Base-by-base conservation (phyloP, 64 coral and sea anemone species). In the Actinia equina region DNA sequence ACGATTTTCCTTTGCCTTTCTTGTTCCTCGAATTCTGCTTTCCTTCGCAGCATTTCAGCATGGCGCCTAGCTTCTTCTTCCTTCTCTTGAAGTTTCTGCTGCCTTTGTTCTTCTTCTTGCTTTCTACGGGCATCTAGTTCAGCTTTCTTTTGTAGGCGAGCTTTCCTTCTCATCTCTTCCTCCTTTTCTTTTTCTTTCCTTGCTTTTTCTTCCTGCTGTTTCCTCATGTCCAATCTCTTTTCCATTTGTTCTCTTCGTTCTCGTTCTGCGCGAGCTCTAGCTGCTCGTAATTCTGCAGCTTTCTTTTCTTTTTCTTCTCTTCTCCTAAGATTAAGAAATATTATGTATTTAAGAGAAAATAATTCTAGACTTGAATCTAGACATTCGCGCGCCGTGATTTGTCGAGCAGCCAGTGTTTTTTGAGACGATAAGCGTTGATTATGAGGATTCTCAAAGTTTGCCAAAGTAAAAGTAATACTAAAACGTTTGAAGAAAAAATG, bases 21-120 rank as follows among this genome's bases (percentile, higher is more conserved):
- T 61, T 99, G 89, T 37, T 98, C 93, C 79, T 95, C 93, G 8
- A 93, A 91, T 81, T 99, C 97, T 46, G 89, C 86, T 84, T 91
- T 92, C 16, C 86, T 91, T 17, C 79, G 86, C 3, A 83, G 71
- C 18, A 92, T 69, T 53, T 99, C 97, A 17, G 87, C 91, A 27
- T 95, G 97, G 54, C 90, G 89, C 49, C 83, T 87, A 8, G 92
- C 93, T 9, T 99, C 88, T n/a, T 91, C 90, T 44, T 92, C 93
- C 61, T 91, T 77, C 16, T 99, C 97, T 10, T 49, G 77, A 20
- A 86, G 76, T 41, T 87, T 89, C 56, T 93, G 93, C 45, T 93
- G 46, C 6, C 97, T 82, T 10, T 59, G 90, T 70, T 94, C 93
- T 26, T 99, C 97, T 52, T 99, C 93, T 44, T 93, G 97, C 22